Conservation (phyloP, 1,140 invertebrate genomes). For the Drosophila melanica region DNA sequence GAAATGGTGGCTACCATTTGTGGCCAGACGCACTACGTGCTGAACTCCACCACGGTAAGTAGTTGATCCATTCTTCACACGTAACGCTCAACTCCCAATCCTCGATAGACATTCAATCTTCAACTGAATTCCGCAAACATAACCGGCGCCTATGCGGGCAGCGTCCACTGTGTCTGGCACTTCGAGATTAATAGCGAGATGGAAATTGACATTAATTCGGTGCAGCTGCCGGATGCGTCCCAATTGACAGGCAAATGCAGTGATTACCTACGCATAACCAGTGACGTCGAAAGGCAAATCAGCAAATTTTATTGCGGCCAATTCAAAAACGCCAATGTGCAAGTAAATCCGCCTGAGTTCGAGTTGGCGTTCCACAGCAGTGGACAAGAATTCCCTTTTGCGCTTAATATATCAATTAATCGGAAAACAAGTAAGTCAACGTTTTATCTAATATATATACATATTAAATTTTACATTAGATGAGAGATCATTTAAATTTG, state of each 20-base stretch:
- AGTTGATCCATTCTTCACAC: background rate
- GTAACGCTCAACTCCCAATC: no score
- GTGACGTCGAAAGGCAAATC: no score
- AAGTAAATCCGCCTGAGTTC: background rate
- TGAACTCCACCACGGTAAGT: conserved; percentile 36
- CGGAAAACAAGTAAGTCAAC: background rate
- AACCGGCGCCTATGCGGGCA: conserved; percentile 29
- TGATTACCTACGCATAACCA: conserved; percentile 53
- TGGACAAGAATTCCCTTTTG: background rate
- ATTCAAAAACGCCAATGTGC: conserved; percentile 27
- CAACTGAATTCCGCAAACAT: conserved; percentile 7
- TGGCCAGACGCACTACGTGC: conserved; percentile 29
- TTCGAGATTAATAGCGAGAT: conserved; percentile 14
- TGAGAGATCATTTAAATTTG: no score
- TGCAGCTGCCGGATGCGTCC: conserved; percentile 51
- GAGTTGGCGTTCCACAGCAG: conserved; percentile 64
- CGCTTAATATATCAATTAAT: conserved; percentile 9
- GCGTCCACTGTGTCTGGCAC: conserved; percentile 61
- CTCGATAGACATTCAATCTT: conserved; percentile 33
- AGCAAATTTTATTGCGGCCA: conserved; percentile 45
- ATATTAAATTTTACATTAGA: no score
- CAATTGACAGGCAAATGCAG: conserved; percentile 61
- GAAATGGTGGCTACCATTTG: conserved; percentile 85
- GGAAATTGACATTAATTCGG: conserved; percentile 45
- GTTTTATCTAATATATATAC: no score